Evolutionary conservation across 2,113 vertebrate species (phyloP).

Genomic region (Oreochromis spilurus): DNA sequence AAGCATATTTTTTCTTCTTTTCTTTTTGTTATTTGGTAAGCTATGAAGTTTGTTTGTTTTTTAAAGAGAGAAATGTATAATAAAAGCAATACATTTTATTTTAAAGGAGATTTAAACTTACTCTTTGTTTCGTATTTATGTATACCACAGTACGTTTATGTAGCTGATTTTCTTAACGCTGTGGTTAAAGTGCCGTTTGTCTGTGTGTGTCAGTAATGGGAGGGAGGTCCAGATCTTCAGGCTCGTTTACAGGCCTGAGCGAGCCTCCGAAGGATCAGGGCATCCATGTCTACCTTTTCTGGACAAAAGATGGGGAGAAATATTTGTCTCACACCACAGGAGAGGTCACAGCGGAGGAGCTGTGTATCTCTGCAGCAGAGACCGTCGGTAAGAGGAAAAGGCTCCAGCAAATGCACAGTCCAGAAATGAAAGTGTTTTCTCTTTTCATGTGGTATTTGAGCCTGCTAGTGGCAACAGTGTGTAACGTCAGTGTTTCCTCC

Average conservation of each 20-base stretch:
- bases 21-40: background rate
- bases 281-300: slow-evolving; percentile 80
- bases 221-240: slow-evolving; percentile 21
- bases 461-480: background rate
- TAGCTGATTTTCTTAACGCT: background rate
- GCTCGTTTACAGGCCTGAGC: background rate
- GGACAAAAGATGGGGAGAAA: slow-evolving; percentile 70
- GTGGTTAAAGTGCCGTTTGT: background rate
- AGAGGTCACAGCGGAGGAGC: slow-evolving; percentile 76
- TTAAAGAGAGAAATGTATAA: background rate
- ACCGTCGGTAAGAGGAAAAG: slow-evolving; percentile 65
- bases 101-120: background rate
- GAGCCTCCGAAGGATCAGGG: slow-evolving; percentile 48
- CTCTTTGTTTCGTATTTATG: background rate
- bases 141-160: background rate
- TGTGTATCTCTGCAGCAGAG: slow-evolving; percentile 79
- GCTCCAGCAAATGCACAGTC: background rate
- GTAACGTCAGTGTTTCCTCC: background rate
- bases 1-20: background rate
- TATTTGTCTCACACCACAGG: slow-evolving; percentile 67
- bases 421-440: background rate
- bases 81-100: background rate
- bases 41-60: background rate
- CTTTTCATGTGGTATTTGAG: background rate
- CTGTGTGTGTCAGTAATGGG: background rate